Evolutionary conservation across 2,113 vertebrate genomes (phyloP).

Genomic region (Naja naja): DNA sequence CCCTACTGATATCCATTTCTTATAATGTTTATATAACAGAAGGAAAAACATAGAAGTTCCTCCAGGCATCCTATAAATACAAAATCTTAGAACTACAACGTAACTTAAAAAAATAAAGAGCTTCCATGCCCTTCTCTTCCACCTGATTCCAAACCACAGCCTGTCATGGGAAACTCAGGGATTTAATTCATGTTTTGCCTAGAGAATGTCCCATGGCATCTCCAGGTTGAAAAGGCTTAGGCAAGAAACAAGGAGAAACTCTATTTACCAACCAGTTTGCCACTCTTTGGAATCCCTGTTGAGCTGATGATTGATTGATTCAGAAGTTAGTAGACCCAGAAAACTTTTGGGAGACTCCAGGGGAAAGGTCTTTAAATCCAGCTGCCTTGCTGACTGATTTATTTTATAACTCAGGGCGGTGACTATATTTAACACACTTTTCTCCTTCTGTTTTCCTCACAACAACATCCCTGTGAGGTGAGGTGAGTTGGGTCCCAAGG

Average conservation of each 20-base stretch:
- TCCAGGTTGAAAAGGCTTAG: background rate
- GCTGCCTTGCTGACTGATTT: background rate
- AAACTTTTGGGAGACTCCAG: background rate
- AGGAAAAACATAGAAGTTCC: background rate
- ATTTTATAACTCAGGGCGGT: background rate
- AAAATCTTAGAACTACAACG: background rate
- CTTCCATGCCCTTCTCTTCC: background rate
- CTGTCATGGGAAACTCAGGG: background rate
- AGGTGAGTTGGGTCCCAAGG: background rate
- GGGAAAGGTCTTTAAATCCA: background rate
- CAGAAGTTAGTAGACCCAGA: background rate
- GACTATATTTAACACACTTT: background rate
- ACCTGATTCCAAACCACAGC: background rate
- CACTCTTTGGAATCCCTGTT: background rate
- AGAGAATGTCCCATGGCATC: background rate
- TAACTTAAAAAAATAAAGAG: background rate
- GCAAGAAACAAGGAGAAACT: background rate
- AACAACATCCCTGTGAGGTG: background rate
- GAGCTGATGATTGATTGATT: background rate
- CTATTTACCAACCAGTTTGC: background rate
- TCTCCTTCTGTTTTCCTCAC: background rate
- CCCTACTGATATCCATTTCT: background rate
- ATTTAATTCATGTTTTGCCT: background rate
- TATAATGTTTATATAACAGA: background rate
- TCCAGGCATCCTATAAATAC: background rate